A percentile compares a stretch with the other conserved stretches of the same genome.
Conservation (phyloP, 2,888 invertebrate genomes). For the Ennomos quercinarius region DNA sequence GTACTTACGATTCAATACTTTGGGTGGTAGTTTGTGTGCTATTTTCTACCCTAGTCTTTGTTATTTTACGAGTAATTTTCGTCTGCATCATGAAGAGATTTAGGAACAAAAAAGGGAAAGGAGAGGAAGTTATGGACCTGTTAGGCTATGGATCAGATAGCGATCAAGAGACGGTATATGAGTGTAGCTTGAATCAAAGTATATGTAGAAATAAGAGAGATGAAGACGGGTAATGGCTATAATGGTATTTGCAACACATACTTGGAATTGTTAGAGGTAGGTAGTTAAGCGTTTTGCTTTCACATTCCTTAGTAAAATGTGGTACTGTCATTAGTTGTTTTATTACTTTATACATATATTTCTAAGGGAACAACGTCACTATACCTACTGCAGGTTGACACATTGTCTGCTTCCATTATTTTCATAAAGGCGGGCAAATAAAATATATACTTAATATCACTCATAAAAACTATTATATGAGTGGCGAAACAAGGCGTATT, state of each 20-base stretch:
- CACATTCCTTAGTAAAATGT: conserved; percentile 25
- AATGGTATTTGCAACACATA: conserved; percentile 27
- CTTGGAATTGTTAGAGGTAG: conserved; percentile 13
- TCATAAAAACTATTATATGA: too few species aligned
- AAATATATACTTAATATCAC: too few species aligned
- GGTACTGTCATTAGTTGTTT: conserved; percentile 1
- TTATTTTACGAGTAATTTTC: conserved; percentile 27
- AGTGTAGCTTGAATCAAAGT: conserved; percentile 37
- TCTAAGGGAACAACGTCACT: too few species aligned
- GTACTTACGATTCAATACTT: conserved; percentile 54
- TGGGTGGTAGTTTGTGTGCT: conserved; percentile 47
- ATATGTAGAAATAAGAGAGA: conserved; percentile 14
- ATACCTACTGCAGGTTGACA: too few species aligned
- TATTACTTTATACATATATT: conserved; percentile 4
- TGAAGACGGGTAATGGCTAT: conserved; percentile 26
- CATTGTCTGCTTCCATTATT: not conserved
- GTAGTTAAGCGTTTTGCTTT: conserved; percentile 28
- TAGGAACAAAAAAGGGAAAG: conserved; percentile 36
- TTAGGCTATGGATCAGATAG: conserved; percentile 47
- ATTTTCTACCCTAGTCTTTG: conserved; percentile 39
- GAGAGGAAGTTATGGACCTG: conserved; percentile 47
- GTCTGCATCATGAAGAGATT: conserved; percentile 20
- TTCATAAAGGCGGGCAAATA: too few species aligned
- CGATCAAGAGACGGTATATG: conserved; percentile 51
- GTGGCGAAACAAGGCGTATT: too few species aligned